These are phyloP conservation scores for Sycophaga agraensis DNA, from an alignment of 1,140 invertebrate genomes.

Conservation along the genomic window DNA sequence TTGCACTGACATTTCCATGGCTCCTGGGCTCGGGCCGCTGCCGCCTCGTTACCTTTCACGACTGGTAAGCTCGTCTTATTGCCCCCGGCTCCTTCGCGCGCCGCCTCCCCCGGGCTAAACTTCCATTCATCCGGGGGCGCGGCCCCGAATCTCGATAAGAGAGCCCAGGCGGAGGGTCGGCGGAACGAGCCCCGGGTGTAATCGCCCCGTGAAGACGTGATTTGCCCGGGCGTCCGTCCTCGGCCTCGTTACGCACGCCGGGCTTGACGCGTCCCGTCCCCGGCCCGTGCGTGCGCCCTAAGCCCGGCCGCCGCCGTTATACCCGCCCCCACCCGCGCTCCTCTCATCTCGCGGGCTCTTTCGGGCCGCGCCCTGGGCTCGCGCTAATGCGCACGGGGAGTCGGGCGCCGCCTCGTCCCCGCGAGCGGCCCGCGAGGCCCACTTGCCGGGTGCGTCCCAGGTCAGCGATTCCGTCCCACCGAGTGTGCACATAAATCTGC, in stretches of 20 bases:
- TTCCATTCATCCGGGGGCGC: not conserved
- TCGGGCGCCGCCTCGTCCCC: too few relatives aligned
- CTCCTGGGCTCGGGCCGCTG: too few relatives aligned
- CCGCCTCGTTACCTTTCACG: slow-evolving; percentile 25
- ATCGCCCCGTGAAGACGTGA: not conserved
- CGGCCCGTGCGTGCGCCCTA: too few relatives aligned
- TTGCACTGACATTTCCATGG: slow-evolving; percentile 21
- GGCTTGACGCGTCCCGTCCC: too few relatives aligned
- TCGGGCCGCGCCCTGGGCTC: not conserved
- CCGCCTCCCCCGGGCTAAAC: not conserved
- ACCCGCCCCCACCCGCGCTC: not conserved
- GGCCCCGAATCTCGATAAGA: not conserved
- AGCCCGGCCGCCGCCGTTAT: too few relatives aligned
- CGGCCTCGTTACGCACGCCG: too few relatives aligned
- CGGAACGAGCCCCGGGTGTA: not conserved
- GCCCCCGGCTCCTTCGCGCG: not conserved
- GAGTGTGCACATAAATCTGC: slow-evolving; percentile 27
- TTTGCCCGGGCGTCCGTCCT: not conserved
- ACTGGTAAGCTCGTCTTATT: slow-evolving; percentile 25
- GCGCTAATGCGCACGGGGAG: too few relatives aligned
- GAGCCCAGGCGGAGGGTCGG: not conserved
- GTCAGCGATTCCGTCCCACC: slow-evolving; percentile 29
- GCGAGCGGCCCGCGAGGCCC: too few relatives aligned
- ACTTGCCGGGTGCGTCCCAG: slow-evolving; percentile 25
- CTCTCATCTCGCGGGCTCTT: not conserved